Evolutionary conservation across 2,113 vertebrate genomes (phyloP).

Genomic region (Notiomystis cincta): DNA sequence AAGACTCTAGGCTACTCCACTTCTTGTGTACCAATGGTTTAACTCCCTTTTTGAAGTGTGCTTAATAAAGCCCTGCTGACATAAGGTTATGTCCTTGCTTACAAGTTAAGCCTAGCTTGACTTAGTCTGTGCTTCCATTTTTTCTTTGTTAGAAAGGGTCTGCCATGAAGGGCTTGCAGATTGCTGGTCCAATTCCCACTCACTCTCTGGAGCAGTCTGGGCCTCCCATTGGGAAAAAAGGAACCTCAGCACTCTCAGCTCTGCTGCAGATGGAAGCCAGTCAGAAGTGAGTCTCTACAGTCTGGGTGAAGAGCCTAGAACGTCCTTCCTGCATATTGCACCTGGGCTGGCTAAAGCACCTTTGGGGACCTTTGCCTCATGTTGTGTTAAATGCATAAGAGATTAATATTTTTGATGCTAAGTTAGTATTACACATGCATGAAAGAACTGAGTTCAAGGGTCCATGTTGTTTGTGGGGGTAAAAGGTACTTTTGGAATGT

Average conservation of each 20-base stretch:
- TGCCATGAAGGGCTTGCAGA: constrained; percentile 87
- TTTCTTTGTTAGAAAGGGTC: constrained; percentile 80
- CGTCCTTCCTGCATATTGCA: background rate
- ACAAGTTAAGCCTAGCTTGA: background rate
- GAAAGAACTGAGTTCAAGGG: background rate
- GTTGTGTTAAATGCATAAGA: background rate
- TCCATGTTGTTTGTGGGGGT: background rate
- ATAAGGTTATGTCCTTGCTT: background rate
- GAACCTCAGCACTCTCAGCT: constrained; percentile 90
- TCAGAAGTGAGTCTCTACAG: constrained; percentile 84
- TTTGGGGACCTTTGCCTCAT: background rate
- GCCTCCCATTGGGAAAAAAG: constrained; percentile 88
- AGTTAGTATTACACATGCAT: background rate
- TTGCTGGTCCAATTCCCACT: constrained; percentile 76
- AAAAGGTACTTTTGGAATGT: background rate
- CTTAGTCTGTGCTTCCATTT: background rate
- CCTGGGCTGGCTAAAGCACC: background rate
- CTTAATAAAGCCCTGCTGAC: background rate
- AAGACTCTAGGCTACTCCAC: background rate
- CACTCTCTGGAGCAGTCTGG: constrained; percentile 83
- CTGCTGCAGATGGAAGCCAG: constrained; percentile 94
- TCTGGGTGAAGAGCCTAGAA: background rate
- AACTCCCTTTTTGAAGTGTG: background rate
- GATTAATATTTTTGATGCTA: background rate
- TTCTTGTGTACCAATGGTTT: background rate